Evolutionary conservation across 2,888 invertebrate genomes (phyloP).

Genomic region (Synergus gifuensis): DNA sequence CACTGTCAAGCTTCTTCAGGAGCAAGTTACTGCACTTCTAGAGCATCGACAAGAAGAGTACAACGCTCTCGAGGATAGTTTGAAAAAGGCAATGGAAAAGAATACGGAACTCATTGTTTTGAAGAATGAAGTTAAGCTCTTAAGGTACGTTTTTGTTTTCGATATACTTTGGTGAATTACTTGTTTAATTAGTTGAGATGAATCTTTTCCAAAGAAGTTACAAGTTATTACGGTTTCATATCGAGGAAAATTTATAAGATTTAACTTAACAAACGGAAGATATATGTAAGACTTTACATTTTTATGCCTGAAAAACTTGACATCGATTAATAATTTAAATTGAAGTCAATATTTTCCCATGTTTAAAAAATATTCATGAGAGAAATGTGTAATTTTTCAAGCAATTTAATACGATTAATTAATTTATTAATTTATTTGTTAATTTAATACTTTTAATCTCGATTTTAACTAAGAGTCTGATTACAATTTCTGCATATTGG

Average conservation of each 20-base stretch:
- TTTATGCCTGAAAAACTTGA: no score
- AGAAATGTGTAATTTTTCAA: no score
- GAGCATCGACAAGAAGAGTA: constrained; percentile 80
- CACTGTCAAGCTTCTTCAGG: constrained; percentile 79
- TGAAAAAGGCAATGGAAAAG: constrained; percentile 79
- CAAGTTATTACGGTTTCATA: neutral
- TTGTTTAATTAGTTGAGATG: neutral
- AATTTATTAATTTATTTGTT: no score
- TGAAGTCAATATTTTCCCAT: no score
- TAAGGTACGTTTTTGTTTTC: constrained; percentile 75
- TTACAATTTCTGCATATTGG: neutral
- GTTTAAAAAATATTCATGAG: no score
- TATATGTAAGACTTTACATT: no score
- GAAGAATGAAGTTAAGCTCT: constrained; percentile 78
- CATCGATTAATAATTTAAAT: no score
- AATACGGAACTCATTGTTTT: constrained; percentile 79
- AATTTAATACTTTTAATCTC: no score
- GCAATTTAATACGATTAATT: no score
- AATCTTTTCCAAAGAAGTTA: neutral
- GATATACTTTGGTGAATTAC: neutral
- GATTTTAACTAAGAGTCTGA: neutral
- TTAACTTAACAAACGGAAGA: no score
- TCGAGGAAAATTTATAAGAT: neutral
- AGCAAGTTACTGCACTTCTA: constrained; percentile 79
- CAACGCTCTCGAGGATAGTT: constrained; percentile 79